Percentiles rank a stretch among this genome's conserved stretches.
Conservation (phyloP, 2,888 invertebrate species). For the Cerastis rubricosa region DNA sequence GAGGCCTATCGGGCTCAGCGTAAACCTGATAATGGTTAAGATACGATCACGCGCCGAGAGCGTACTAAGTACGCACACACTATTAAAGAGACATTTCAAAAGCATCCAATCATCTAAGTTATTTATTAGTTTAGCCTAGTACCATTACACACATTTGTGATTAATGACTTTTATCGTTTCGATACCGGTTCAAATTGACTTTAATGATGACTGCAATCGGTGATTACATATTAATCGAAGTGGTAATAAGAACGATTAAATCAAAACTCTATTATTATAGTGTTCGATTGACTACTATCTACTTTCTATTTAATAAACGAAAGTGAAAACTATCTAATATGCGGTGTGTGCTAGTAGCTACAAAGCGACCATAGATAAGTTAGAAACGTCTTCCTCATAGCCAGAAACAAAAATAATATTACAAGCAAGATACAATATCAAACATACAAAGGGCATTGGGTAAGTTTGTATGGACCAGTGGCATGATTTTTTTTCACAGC, state of each 20-base stretch:
- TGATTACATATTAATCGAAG: conserved; percentile 30
- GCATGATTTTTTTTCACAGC: no score
- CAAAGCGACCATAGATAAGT: not conserved
- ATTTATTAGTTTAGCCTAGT: conserved; percentile 65
- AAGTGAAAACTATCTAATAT: conserved; percentile 52
- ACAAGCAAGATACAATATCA: conserved; percentile 16
- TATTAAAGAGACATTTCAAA: conserved; percentile 58
- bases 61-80: conserved; percentile 60
- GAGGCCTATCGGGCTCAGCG: conserved; percentile 77
- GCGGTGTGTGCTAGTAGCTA: conserved; percentile 1
- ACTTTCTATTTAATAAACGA: conserved; percentile 61
- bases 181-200: conserved; percentile 50
- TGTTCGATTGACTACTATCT: conserved; percentile 16
- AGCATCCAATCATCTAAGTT: conserved; percentile 54
- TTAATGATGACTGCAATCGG: conserved; percentile 42
- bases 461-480: no score
- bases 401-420: conserved; percentile 17
- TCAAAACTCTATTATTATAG: conserved; percentile 30
- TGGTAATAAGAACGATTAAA: conserved; percentile 42
- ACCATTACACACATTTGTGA: conserved; percentile 57
- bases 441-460: no score
- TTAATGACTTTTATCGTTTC: conserved; percentile 58
- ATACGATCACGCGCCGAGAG: conserved; percentile 72
- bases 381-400: not conserved
- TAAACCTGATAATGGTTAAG: conserved; percentile 81